phyloP scores from a whole-genome alignment of 2,797 vertebrate genomes.

The Protonibea diacanthus region DNA sequence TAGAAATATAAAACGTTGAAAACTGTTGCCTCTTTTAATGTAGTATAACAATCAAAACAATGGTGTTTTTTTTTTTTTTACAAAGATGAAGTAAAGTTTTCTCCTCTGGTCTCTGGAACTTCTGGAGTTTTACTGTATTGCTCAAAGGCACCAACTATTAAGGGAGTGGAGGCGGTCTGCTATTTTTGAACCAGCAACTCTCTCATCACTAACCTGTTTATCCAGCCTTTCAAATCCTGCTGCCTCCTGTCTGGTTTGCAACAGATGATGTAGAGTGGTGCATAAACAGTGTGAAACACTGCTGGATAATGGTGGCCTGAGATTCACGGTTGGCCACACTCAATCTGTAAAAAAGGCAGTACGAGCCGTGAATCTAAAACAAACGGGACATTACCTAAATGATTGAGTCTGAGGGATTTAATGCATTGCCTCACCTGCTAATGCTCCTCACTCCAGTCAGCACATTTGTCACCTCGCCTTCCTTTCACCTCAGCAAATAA shows the following conservation, averaged over 20 bases:
- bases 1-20: background rate
- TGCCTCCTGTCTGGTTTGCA: conserved; percentile 21
- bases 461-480: conserved; percentile 90
- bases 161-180: background rate
- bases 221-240: conserved; percentile 5
- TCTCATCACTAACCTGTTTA: conserved; percentile 4
- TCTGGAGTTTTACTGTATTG: background rate
- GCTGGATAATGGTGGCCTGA: conserved; percentile 87
- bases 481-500: conserved; percentile 89
- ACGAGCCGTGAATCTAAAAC: conserved; percentile 89
- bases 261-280: conserved; percentile 35
- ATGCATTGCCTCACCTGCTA: conserved; percentile 86
- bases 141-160: background rate
- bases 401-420: conserved; percentile 90
- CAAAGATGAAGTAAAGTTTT: background rate
- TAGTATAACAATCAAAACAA: background rate
- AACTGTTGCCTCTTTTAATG: background rate
- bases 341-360: conserved; percentile 84
- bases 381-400: conserved; percentile 92
- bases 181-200: conserved; percentile 9
- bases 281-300: conserved; percentile 73
- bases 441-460: conserved; percentile 88
- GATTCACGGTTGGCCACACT: conserved; percentile 85
- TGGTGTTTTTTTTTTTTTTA: background rate
- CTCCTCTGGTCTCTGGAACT: background rate